Percentiles rank a stretch among this genome's conserved stretches.
These are phyloP conservation scores for Megathymus violae DNA, from an alignment of 1,140 invertebrate species.

Conservation along the genomic window DNA sequence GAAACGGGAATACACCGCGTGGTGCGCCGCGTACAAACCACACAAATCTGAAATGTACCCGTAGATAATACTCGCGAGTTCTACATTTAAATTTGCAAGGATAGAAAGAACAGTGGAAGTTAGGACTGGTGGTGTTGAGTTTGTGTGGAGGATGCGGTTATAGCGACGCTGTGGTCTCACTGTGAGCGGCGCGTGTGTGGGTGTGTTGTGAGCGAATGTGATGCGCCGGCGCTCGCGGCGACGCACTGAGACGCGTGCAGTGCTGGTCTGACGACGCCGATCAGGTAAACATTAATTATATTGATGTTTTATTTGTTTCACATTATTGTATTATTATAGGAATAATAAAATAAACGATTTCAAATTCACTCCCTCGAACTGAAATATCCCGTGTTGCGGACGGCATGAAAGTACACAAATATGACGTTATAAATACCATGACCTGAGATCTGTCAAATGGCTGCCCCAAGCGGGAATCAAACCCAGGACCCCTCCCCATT, in stretches of 20 bases:
- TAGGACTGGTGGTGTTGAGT: constrained; percentile 30
- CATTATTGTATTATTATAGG: too few relatives aligned
- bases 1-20: constrained; percentile 62
- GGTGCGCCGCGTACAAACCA: constrained; percentile 65
- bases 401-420: too few relatives aligned
- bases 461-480: too few relatives aligned
- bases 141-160: constrained; percentile 10
- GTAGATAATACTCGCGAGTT: constrained; percentile 64
- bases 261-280: constrained; percentile 74
- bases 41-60: constrained; percentile 54
- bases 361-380: too few relatives aligned
- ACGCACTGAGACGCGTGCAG: constrained; percentile 46
- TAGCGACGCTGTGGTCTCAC: constrained; percentile 39
- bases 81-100: not conserved
- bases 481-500: too few relatives aligned
- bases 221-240: constrained; percentile 65
- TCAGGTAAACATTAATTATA: too few relatives aligned
- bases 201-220: constrained; percentile 44
- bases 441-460: too few relatives aligned
- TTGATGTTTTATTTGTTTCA: too few relatives aligned
- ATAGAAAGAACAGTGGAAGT: constrained; percentile 23
- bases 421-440: too few relatives aligned
- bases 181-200: constrained; percentile 43
- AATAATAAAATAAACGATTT: too few relatives aligned
- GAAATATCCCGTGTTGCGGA: too few relatives aligned